Evolutionary conservation across 2,888 invertebrate genomes (phyloP), one percentile per base, ranked within the genome.

Genomic region (Pilophorus perplexus): DNA sequence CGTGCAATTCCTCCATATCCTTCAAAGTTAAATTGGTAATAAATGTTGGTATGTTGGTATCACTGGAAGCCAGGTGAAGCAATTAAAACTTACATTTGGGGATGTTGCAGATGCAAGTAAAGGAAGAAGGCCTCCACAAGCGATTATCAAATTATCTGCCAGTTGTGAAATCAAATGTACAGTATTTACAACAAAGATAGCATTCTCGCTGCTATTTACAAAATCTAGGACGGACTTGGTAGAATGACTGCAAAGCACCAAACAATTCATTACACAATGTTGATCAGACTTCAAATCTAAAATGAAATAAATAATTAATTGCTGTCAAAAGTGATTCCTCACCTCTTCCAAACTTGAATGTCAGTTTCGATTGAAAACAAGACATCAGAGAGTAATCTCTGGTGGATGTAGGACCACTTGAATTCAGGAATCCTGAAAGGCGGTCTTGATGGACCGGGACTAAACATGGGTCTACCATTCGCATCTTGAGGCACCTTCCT

Each of bases 401-500:
- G 95, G 79, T 99, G 99, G 72, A 99, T 93, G 78, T 93, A 93
- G 1, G 98, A 99, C 99, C 99, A 99, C 74, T 95, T 90, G 81
- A 99, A 99, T 80, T 99, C 99, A 22, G 99, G 99, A 77, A 99
- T 99, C 72, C 99, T 85, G 80, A 99, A 99, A 2, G 98, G 95
- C 20, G 94, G 95, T 73, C 93, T 84, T 64, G 93, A 90, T 37
- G 93, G 91, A 3, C 93, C 92, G 67, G 94, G 91, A 74, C 92
- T 93, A 78, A 94, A 94, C 89, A 94, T 93, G 62, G 93, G 92
- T 64, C 93, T 84, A 79, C 67, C 70, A 46, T 55, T 70, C 20
- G 68, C 68, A 33, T 71, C 70, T 44, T 71, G 71, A 44, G 69
- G 71, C 46, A 70, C 69, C 66, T 88, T 80, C 44, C 83, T 80